Conservation (phyloP, 2,888 invertebrate species). For the Deroplatys truncata region DNA sequence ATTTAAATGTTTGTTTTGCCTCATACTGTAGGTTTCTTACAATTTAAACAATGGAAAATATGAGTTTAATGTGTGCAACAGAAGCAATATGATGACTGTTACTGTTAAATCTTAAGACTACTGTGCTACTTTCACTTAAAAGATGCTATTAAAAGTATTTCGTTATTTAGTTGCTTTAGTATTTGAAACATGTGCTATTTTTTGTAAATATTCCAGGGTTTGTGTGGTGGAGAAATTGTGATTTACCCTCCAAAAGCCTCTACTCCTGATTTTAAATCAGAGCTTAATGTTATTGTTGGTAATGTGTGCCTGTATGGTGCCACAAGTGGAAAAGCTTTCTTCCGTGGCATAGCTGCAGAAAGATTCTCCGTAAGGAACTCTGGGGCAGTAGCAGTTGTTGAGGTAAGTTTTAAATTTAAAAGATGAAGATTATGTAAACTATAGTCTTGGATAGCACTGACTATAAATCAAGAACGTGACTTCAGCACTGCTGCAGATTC, state of each 20-base stretch:
- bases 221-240: constrained; percentile 91
- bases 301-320: constrained; percentile 98
- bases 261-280: constrained; percentile 72
- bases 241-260: constrained; percentile 87
- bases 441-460: neutral
- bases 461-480: neutral
- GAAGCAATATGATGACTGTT: too few relatives aligned
- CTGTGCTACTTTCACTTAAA: too few relatives aligned
- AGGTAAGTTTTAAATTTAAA: constrained; percentile 48
- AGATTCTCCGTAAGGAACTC: constrained; percentile 98
- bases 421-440: neutral
- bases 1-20: too few relatives aligned
- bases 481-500: neutral
- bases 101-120: too few relatives aligned
- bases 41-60: too few relatives aligned
- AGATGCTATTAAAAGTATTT: too few relatives aligned
- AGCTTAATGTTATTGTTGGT: constrained; percentile 94
- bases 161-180: too few relatives aligned
- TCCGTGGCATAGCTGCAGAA: constrained; percentile 95
- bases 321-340: constrained; percentile 88
- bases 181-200: neutral
- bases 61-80: too few relatives aligned
- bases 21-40: too few relatives aligned
- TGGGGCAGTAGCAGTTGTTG: constrained; percentile 91
- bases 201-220: constrained; percentile 52